Evolutionary conservation across 2,797 vertebrate genomes (phyloP), one percentile per base, ranked within the genome.

Genomic region (Scolopax bukidnonensis): DNA sequence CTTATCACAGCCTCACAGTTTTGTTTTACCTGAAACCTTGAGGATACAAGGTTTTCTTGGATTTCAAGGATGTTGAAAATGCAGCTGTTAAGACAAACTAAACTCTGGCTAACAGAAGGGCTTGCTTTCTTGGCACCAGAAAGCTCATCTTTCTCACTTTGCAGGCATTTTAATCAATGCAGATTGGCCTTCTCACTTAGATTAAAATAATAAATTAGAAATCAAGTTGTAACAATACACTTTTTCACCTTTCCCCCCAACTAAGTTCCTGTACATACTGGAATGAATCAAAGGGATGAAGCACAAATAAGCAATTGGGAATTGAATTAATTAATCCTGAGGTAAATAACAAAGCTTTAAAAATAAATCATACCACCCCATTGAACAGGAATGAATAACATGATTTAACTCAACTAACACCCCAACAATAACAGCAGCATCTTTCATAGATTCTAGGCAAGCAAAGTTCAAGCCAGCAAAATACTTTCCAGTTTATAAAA

Each of bases 401-500:
- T 54, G 33, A 71, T 60, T 88, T 89, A 89, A 84, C 61, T 90
- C 68, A 91, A 59, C 78, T 93, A 86, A 85, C 76, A 90, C 87
- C 93, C 90, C 78, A 90, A 90, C 68, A 90, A 76, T 65, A 93
- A 86, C 16, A 80, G 84, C 87, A 78, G 89, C 80, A 60, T 86
- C 95, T 96, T 91, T 84, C 84, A 65, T 67, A 85, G 89, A 93
- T 91, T 74, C 82, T 96, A 76, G 68, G 75, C 88, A 92, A 95
- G 92, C n/a, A 71, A 83, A 69, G 41, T 91, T 95, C 85, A 95
- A 91, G 92, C 95, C 95, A 97, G 95, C 64, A 87, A 97, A 97
- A 97, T 98, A 97, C 60, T 98, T 98, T 98, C 98, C 97, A 97
- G 95, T 95, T 98, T 97, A 95, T 97, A 97, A 97, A 97, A 90